Base-by-base conservation (phyloP, 2,797 vertebrate species). In the Argya squamiceps region DNA sequence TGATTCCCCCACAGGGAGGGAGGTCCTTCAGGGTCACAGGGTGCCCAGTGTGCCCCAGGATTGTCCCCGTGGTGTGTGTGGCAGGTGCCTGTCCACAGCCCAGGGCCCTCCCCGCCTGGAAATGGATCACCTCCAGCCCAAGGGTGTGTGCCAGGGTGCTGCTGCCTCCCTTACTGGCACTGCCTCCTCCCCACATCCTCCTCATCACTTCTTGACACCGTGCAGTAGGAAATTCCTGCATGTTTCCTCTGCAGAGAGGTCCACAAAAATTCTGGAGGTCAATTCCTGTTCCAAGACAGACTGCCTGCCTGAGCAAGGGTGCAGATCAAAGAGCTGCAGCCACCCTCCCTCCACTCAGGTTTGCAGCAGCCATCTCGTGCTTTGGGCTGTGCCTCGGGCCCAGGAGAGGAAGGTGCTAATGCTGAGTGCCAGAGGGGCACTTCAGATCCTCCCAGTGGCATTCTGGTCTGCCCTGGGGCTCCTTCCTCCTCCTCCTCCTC, bases 21-120 rank as follows among this genome's bases (percentile, higher is more conserved):
- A 21, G 7, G 12, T 24, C 70, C 53, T 47, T 29, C 7, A 2
- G 29, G 36, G 22, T 52, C 1, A 5, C 21, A 15, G 65, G 20
- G 30, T 41, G 55, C 41, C 41, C 22, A 1, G 14, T 17, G 46
- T 19, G 62, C 27, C 14, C 18, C 55, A 36, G 32, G 18, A 76
- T 23, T 29, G 43, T 26, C 16, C 24, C 49, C 0, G 0, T 20
- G 27, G 34, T 1, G 1, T 30, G 69, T 0, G 0, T 8, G 5
- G 29, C 13, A 11, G 37, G 41, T 53, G 50, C 49, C 59, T 44
- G 9, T 16, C 34, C 6, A 14, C 68, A 71, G 49, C 56, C 13
- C 1, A 1, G 19, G 34, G 6, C 24, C 9, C 56, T 62, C 34
- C 41, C 56, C 2, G 1, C 27, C n/a, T 50, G 71, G 60, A 68